A percentile compares a stretch with the other conserved stretches of the same genome.
phyloP scores from a whole-genome alignment of 2,113 vertebrate genomes.

The Esox niger region DNA sequence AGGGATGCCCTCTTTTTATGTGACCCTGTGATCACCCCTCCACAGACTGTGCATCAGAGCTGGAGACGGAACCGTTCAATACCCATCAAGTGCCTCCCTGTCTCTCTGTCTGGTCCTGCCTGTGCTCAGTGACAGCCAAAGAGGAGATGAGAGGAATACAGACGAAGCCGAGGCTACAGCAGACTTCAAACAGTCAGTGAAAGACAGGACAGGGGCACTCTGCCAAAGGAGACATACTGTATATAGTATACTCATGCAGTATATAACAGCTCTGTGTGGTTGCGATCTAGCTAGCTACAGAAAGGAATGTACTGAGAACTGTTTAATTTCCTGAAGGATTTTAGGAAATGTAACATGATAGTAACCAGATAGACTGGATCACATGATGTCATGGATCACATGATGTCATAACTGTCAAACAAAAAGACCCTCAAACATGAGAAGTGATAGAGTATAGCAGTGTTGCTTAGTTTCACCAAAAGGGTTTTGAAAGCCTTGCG shows the following conservation, averaged over 20 bases:
- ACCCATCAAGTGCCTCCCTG: constrained; percentile 11
- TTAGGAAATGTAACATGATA: no score
- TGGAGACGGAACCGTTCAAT: constrained; percentile 2
- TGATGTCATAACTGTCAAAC: constrained; percentile 14
- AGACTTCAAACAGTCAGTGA: neutral
- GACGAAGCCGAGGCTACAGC: neutral
- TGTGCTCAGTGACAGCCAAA: neutral
- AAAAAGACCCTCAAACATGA: constrained; percentile 4
- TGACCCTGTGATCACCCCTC: constrained; percentile 9
- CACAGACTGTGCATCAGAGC: constrained; percentile 5
- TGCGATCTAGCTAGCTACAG: no score
- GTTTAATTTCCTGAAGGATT: no score
- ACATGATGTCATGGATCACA: neutral
- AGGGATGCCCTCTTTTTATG: neutral
- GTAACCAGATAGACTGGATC: neutral
- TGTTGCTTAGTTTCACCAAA: constrained; percentile 21
- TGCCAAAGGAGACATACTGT: neutral
- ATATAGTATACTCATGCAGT: neutral
- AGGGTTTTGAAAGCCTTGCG: constrained; percentile 30
- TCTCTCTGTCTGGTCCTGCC: constrained; percentile 8
- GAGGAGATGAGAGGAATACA: constrained; percentile 18
- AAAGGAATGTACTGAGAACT: no score
- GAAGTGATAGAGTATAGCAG: neutral
- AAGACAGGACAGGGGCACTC: neutral
- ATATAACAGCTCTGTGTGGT: neutral